Conservation (phyloP, 2,113 vertebrate genomes). For the Salvelinus sp. region DNA sequence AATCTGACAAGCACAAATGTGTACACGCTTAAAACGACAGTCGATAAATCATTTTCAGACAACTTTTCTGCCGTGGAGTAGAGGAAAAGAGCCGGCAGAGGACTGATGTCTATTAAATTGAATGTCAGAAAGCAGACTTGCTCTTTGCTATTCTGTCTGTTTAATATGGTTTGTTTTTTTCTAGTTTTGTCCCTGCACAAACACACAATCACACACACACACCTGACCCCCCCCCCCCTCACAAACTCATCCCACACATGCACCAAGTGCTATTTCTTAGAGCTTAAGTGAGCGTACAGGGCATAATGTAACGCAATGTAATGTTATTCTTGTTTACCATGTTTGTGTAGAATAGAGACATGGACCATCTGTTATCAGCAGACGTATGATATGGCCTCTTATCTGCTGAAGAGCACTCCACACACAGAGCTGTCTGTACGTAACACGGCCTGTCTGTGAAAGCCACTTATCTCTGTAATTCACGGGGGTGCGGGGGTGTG, state of each 20-base stretch:
- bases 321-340: background rate
- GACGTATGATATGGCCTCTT: background rate
- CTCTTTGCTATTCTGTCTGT: slow-evolving; percentile 39
- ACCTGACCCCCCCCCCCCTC: background rate
- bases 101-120: slow-evolving; percentile 34
- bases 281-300: background rate
- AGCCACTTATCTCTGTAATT: slow-evolving; percentile 9
- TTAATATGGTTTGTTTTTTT: slow-evolving; percentile 9
- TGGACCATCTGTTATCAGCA: background rate
- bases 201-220: background rate
- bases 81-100: slow-evolving; percentile 39
- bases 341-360: slow-evolving; percentile 5
- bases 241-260: background rate
- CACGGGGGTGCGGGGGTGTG: slow-evolving; percentile 3
- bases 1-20: slow-evolving; percentile 33
- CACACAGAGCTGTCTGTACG: background rate
- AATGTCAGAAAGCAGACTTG: slow-evolving; percentile 35
- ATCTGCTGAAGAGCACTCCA: background rate
- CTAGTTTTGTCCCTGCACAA: background rate
- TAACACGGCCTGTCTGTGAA: background rate
- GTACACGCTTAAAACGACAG: slow-evolving; percentile 29
- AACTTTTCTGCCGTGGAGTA: slow-evolving; percentile 32
- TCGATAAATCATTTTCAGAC: slow-evolving; percentile 61
- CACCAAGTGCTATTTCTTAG: background rate
- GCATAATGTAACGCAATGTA: background rate